Evolutionary conservation across 2,113 vertebrate species (phyloP).

Genomic region (Indri indri): DNA sequence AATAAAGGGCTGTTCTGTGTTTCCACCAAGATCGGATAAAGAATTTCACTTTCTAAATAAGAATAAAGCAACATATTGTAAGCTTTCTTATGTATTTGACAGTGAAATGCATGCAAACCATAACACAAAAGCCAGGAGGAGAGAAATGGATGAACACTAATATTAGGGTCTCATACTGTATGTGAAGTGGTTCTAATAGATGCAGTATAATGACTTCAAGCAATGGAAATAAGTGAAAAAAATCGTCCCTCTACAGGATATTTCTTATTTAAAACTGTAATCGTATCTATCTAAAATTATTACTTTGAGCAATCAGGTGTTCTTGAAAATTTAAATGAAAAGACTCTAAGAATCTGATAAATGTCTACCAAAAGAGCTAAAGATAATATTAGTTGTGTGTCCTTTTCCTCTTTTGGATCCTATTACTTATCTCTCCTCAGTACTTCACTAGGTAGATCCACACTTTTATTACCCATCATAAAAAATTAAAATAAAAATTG

Average conservation of each 20-base stretch:
- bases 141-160: neutral
- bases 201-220: neutral
- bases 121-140: neutral
- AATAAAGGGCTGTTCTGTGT: neutral
- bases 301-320: neutral
- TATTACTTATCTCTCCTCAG: neutral
- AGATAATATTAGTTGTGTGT: neutral
- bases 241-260: neutral
- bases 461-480: neutral
- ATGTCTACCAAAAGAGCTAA: neutral
- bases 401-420: neutral
- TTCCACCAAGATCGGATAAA: neutral
- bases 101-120: neutral
- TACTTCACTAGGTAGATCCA: neutral
- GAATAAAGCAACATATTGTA: neutral
- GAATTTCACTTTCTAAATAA: neutral
- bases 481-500: neutral
- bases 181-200: neutral
- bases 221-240: neutral
- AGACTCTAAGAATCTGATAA: neutral
- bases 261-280: conserved; percentile 15
- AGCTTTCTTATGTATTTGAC: neutral
- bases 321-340: neutral
- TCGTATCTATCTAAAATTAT: neutral
- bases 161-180: neutral